phyloP scores from a whole-genome alignment of 2,797 vertebrate genomes.

The Heteromormyrus szaboi region DNA sequence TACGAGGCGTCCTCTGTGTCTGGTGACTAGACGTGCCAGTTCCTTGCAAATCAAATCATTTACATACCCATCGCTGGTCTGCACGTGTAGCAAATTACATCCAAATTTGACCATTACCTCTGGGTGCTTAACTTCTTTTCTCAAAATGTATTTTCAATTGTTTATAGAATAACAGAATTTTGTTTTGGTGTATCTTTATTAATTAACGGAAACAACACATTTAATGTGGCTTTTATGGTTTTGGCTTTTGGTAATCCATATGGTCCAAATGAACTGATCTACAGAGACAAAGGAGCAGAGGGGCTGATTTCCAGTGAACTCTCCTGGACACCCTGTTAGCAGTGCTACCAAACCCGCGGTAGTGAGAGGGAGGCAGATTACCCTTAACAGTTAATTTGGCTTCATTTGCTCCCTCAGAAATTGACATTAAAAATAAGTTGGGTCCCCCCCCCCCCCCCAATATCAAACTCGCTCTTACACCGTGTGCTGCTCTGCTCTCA shows the following conservation, averaged over 20 bases:
- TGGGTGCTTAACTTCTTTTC: too few relatives aligned
- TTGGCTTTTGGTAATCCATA: neutral
- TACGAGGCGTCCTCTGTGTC: too few relatives aligned
- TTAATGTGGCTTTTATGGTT: neutral
- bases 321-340: neutral
- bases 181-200: neutral
- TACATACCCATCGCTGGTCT: too few relatives aligned
- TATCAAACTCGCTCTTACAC: neutral
- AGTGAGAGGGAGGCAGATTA: neutral
- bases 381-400: neutral
- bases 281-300: neutral
- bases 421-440: neutral
- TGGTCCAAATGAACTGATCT: neutral
- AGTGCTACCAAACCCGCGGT: neutral
- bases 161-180: neutral
- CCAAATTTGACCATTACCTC: too few relatives aligned
- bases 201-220: neutral
- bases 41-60: too few relatives aligned
- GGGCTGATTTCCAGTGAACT: neutral
- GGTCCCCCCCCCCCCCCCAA: neutral
- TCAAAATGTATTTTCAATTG: neutral
- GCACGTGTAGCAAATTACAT: too few relatives aligned
- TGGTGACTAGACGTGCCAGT: too few relatives aligned
- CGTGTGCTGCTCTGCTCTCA: constrained; percentile 14
- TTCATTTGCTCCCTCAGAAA: neutral